These are phyloP conservation scores for Megalurothrips usitatus DNA, from an alignment of 2,888 invertebrate genomes.

Conservation along the genomic window DNA sequence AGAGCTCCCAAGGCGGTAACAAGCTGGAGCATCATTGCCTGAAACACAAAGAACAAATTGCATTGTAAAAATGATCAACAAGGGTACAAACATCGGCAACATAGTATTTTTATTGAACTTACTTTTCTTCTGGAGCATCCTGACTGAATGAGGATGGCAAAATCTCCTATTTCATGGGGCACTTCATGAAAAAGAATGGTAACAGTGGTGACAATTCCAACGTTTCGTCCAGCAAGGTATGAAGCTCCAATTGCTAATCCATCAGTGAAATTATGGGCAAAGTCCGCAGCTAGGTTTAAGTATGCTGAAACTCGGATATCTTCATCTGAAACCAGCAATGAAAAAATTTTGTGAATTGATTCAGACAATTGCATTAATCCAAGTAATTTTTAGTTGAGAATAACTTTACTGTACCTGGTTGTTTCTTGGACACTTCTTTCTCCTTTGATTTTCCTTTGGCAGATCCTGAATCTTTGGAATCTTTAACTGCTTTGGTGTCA, in stretches of 20 bases:
- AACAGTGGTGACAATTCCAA: slow-evolving; percentile 86
- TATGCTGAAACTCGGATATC: slow-evolving; percentile 84
- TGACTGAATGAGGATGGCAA: slow-evolving; percentile 96
- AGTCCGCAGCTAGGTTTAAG: slow-evolving; percentile 95
- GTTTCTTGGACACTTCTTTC: slow-evolving; percentile 43
- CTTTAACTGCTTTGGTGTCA: slow-evolving; percentile 40
- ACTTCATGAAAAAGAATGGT: slow-evolving; percentile 97
- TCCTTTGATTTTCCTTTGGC: slow-evolving; percentile 47
- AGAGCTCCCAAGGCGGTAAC: slow-evolving; percentile 93
- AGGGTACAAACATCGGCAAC: neutral
- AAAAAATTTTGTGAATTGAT: no score
- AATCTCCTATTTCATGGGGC: slow-evolving; percentile 99
- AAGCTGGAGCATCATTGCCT: slow-evolving; percentile 92
- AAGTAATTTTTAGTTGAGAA: no score
- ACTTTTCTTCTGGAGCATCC: slow-evolving; percentile 87
- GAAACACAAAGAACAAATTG: slow-evolving; percentile 36
- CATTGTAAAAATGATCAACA: slow-evolving; percentile 27
- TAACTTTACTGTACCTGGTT: neutral
- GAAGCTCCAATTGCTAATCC: slow-evolving; percentile 98
- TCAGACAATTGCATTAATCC: no score
- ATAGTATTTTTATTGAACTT: slow-evolving; percentile 34
- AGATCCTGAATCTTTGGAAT: slow-evolving; percentile 45
- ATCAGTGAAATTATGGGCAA: slow-evolving; percentile 98
- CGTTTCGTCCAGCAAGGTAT: slow-evolving; percentile 82
- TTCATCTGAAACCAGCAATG: slow-evolving; percentile 37